Conservation (phyloP, 2,113 vertebrate genomes). For the Phoenicopterus ruber region DNA sequence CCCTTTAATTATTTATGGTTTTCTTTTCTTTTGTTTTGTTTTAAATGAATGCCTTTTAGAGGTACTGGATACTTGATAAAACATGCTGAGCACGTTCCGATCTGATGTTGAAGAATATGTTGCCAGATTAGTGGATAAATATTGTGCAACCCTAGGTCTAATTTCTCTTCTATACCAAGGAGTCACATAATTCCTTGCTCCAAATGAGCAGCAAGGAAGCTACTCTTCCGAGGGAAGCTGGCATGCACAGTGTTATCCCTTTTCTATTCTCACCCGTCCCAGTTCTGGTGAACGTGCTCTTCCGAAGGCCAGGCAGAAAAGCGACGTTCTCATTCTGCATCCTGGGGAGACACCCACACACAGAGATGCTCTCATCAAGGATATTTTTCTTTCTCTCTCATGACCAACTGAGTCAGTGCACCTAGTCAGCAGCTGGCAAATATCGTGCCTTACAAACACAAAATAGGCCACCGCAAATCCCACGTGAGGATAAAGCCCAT, state of each 20-base stretch:
- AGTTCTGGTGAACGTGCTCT: background rate
- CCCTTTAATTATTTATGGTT: background rate
- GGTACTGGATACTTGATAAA: background rate
- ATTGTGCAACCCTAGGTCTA: background rate
- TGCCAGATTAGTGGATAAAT: background rate
- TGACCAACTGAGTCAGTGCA: constrained; percentile 26
- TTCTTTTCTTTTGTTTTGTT: background rate
- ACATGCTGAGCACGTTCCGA: background rate
- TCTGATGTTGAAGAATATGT: background rate
- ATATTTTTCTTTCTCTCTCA: constrained; percentile 5
- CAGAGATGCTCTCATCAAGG: background rate
- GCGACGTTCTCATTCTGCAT: accelerated
- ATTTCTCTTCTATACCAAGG: background rate
- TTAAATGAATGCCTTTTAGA: background rate
- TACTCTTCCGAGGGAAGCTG: background rate
- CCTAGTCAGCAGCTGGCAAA: background rate
- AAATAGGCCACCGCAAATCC: background rate
- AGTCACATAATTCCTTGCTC: background rate
- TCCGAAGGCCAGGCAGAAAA: background rate
- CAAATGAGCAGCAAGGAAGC: background rate
- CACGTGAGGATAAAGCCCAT: background rate
- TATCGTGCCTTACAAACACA: background rate
- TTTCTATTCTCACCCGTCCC: background rate
- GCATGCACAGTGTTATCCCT: background rate
- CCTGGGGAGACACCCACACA: background rate